Conservation (phyloP, 2,888 invertebrate genomes). For the Cerceris ruficornis region DNA sequence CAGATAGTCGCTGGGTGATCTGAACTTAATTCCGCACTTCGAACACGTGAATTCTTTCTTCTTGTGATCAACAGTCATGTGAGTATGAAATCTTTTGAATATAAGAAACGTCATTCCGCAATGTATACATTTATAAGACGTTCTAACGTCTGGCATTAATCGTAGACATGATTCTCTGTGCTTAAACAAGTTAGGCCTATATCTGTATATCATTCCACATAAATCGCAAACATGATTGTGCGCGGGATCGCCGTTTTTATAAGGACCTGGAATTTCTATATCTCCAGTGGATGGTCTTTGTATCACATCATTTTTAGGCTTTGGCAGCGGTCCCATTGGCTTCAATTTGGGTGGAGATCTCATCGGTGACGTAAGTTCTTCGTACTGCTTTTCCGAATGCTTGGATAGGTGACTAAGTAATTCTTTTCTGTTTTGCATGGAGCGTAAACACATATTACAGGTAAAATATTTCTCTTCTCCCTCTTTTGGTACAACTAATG, state of each 20-base stretch:
- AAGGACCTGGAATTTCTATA: constrained; percentile 63
- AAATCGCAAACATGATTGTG: constrained; percentile 76
- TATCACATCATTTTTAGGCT: not conserved
- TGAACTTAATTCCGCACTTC: constrained; percentile 82
- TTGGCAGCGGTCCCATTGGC: constrained; percentile 53
- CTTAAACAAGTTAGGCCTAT: constrained; percentile 75
- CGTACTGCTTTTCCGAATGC: constrained; percentile 75
- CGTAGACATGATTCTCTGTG: constrained; percentile 73
- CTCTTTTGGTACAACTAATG: constrained; percentile 75
- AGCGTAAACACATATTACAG: constrained; percentile 79
- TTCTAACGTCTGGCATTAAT: constrained; percentile 66
- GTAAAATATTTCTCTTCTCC: constrained; percentile 79
- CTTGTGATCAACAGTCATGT: constrained; percentile 70
- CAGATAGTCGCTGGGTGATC: constrained; percentile 83
- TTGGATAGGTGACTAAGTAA: constrained; percentile 74
- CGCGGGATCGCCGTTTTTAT: constrained; percentile 76
- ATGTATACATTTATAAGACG: constrained; percentile 74
- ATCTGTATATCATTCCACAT: constrained; percentile 80
- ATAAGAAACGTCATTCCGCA: constrained; percentile 77
- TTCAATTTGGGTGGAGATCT: constrained; percentile 66
- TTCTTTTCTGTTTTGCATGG: constrained; percentile 74
- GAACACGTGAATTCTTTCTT: constrained; percentile 82
- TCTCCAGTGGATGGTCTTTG: not conserved
- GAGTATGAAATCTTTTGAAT: constrained; percentile 76
- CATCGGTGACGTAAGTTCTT: constrained; percentile 63